Evolutionary conservation across 1,140 invertebrate species (phyloP), one percentile per base, ranked within the genome.

Genomic region (Aphaenogaster ashmeadi): DNA sequence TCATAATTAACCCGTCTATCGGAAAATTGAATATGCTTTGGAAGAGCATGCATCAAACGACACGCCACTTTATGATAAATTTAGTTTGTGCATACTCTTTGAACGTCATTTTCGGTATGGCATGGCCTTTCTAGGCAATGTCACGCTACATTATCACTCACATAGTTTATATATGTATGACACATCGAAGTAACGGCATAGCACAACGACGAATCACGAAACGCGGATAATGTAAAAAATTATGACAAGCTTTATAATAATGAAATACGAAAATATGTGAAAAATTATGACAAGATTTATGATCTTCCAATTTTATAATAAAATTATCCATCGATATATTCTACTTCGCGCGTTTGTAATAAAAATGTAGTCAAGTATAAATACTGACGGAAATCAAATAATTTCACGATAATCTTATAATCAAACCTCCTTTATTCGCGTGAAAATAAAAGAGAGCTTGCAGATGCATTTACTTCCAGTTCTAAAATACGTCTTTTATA

Each of bases 301-400:
- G 44, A 21, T 79, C 41, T n/a, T 79, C 18, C 36, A 38, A 64
- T 52, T 3, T 66, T 21, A 66, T 1, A 6, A 11, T 0, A 4
- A 7, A 66, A 52, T 79, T 78, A 27, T 67, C 21, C 9, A 50
- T 79, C 21, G 54, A 77, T 77, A 77, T 60, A 60, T 60, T 44
- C 41, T 36, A 77, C 1, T 9, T 56, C n/a, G 15, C 9, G 1
- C n/a, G 18, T 44, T 9, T 9, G 56, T 41, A 21, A 33, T 44
- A 27, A 75, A 36, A 21, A 36, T 74, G 2, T 60, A 44, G 44
- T 54, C 27, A 74, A 74, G 15, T 36, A 18, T 11, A 3, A 74
- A 74, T 41, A 75, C 15, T 56, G n/a, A 58, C 3, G 3, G 11
- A 15, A 56, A 58, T 60, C 44, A 27, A 60, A 27, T 60, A 18